Base-by-base conservation (phyloP, 2,113 vertebrate species). In the Gopherus flavomarginatus region DNA sequence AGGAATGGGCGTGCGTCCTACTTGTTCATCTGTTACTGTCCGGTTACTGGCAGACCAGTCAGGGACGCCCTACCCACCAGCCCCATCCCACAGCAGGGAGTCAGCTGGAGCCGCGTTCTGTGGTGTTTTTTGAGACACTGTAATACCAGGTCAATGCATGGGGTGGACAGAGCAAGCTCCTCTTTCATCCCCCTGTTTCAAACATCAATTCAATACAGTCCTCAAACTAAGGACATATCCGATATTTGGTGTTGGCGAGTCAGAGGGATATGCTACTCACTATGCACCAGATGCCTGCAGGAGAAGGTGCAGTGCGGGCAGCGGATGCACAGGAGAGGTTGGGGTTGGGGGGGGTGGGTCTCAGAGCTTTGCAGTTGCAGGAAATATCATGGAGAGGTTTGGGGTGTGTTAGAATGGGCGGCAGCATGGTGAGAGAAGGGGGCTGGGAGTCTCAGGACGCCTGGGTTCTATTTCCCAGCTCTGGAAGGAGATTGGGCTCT, bases 1-100 rank as follows among this genome's bases (percentile, higher is more conserved):
- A 24, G n/a, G n/a, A 26, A 26, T 26, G n/a, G 22, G 22, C 11
- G 6, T 6, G 5, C 10, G 2, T 44, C 11, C 3, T 13, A 13
- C 11, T 57, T 27, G 65, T 13, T 35, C 62, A 7, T 75, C 19
- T 42, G 38, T 27, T 77, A 44, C 75, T 24, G 3, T 11, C 75
- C 27, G 24, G 22, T 44, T 14, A 27, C 75, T 27, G 38, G 42
- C 38, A 47, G 75, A 11, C 42, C 21, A 38, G 22, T 11, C 3
- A 19, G 38, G 22, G 38, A 10, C 1, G 5, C 38, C 38, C 72
- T 42, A 11, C 72, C 38, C 38, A 2, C 3, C 22, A 75, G 38
- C n/a, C 21, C 38, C 5, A 6, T 75, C 38, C 38, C 72, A 38
- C 31, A 17, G 38, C 22, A 38, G 21, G 38, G 72, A 6, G 38